phyloP scores from a whole-genome alignment of 2,888 invertebrate species.

The Rosalia funebris region DNA sequence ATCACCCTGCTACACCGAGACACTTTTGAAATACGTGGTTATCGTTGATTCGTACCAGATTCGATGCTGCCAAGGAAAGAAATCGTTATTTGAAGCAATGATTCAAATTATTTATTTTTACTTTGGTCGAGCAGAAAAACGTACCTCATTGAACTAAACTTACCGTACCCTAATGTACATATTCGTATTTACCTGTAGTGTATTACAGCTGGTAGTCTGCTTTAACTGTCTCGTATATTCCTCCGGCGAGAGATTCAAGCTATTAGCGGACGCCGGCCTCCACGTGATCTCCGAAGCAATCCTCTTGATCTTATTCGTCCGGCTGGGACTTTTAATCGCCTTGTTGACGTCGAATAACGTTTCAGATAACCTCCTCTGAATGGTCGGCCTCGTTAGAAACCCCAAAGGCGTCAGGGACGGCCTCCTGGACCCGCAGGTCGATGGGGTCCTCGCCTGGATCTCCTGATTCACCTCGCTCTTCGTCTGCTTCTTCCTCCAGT shows the following conservation, averaged over 20 bases:
- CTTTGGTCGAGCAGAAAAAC: no score
- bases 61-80: not conserved
- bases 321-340: constrained; percentile 53
- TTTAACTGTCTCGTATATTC: constrained; percentile 66
- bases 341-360: constrained; percentile 66
- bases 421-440: constrained; percentile 78
- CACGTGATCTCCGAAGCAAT: constrained; percentile 66
- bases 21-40: not conserved
- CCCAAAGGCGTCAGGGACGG: constrained; percentile 68
- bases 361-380: constrained; percentile 69
- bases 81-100: no score
- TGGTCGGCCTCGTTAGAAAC: constrained; percentile 65
- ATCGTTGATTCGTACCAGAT: not conserved
- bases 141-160: no score
- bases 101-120: no score
- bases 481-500: constrained; percentile 80
- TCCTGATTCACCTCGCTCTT: constrained; percentile 83
- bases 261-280: constrained; percentile 65
- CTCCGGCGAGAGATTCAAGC: constrained; percentile 55
- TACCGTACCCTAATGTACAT: no score
- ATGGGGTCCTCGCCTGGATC: constrained; percentile 83
- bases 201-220: constrained; percentile 76
- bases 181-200: constrained; percentile 70
- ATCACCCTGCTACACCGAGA: not conserved
- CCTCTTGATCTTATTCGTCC: constrained; percentile 63